Evolutionary conservation across 2,113 vertebrate genomes (phyloP).

Genomic region (Ancistrus triradiatus): DNA sequence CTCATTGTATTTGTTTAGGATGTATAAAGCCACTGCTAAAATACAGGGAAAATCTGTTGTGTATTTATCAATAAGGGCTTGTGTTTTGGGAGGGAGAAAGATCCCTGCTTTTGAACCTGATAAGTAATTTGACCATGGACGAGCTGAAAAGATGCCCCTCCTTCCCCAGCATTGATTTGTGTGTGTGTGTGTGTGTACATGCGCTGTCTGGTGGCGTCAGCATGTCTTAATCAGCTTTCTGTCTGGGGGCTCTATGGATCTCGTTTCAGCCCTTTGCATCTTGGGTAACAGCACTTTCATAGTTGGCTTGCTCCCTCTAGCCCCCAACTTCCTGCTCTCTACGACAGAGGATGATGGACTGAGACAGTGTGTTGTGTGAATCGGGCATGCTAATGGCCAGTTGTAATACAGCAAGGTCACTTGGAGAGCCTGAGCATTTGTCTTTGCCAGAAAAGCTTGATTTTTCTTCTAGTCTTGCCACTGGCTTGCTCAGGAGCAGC

Average conservation of each 20-base stretch:
- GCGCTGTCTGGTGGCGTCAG: constrained; percentile 70
- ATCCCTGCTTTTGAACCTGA: constrained; percentile 60
- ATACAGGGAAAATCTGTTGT: background rate
- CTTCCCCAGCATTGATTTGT: constrained; percentile 70
- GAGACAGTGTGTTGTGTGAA: too few relatives aligned
- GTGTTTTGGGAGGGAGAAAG: constrained; percentile 17
- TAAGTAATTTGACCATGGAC: constrained; percentile 72
- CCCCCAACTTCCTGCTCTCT: constrained; percentile 33
- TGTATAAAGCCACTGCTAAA: background rate
- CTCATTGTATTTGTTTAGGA: background rate
- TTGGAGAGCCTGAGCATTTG: too few relatives aligned
- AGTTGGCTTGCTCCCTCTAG: constrained; percentile 24
- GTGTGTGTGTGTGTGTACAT: constrained; percentile 41
- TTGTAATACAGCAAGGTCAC: background rate
- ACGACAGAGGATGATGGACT: constrained; percentile 39
- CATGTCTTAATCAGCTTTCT: constrained; percentile 73
- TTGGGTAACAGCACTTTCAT: constrained; percentile 63
- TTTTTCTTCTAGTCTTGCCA: background rate
- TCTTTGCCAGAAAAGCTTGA: background rate
- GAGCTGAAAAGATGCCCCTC: constrained; percentile 70
- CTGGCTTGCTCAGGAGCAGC: background rate
- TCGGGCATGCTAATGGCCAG: constrained; percentile 10
- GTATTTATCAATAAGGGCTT: background rate
- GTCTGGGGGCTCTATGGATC: constrained; percentile 72
- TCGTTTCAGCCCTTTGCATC: constrained; percentile 69